Percentiles rank a stretch among this genome's conserved stretches.
Evolutionary conservation across 2,888 invertebrate species (phyloP).

Genomic region (Andrena camellia): DNA sequence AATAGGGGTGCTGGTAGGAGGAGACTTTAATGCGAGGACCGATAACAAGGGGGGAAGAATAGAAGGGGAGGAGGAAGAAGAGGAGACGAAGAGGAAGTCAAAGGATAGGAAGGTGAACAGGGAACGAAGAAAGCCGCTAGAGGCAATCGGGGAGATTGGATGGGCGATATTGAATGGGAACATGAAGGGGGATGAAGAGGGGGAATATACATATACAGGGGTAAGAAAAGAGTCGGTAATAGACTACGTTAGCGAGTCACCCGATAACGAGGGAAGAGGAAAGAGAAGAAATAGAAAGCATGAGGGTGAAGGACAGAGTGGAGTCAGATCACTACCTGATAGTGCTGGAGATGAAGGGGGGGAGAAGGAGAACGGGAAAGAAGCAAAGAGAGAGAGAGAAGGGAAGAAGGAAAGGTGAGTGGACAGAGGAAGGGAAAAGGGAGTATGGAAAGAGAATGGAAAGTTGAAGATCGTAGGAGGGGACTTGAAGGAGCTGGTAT

Average conservation of each 20-base stretch:
- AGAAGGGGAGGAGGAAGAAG: neutral
- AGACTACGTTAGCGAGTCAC: too few relatives aligned
- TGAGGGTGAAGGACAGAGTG: slow-evolving; percentile 4
- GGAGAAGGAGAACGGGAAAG: neutral
- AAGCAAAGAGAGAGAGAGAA: neutral
- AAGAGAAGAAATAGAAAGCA: neutral
- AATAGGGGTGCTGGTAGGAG: neutral
- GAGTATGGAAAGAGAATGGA: neutral
- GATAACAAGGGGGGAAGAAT: neutral
- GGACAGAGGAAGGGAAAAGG: neutral
- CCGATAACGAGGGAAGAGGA: neutral
- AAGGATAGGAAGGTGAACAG: neutral
- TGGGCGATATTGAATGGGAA: neutral
- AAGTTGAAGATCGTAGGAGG: neutral
- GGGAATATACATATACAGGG: slow-evolving; percentile 6
- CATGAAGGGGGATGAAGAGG: slow-evolving; percentile 1
- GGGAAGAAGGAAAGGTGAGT: neutral
- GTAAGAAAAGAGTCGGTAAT: neutral
- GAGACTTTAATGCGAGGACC: neutral
- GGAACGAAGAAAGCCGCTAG: slow-evolving; percentile 2
- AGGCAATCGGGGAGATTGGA: neutral
- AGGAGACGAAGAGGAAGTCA: neutral
- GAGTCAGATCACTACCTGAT: neutral
- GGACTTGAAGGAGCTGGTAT: neutral
- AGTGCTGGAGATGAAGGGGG: neutral